Evolutionary conservation across 2,113 vertebrate genomes (phyloP), one percentile per base, ranked within the genome.

Genomic region (Entelurus aequoreus): DNA sequence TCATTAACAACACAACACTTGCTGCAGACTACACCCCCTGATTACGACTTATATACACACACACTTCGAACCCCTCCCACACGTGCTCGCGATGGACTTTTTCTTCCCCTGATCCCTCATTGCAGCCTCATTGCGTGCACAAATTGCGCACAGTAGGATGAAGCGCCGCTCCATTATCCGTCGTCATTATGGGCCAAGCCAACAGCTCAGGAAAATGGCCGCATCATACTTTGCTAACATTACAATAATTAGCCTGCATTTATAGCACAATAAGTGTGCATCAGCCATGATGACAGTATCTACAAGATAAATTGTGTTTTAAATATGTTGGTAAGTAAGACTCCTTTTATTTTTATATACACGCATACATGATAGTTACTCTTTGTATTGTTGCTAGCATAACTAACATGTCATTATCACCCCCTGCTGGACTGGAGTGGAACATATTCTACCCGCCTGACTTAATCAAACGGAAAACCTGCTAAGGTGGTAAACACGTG

Each of bases 211-310:
- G 53, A 57, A 57, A 44, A 44, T 44, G 55, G 55, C 40, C 55
- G 55, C 40, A 42, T 57, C 55, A 42, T 57, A 44, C 55, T 57
- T 57, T 57, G 55, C 55, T 57, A 57, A 57, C 55, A 42, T 57
- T 57, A 57, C 16, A 42, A 44, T 44, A 57, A 57, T 57, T 57
- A 57, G 55, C 19, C 38, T n/a, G n/a, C 55, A 38, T 54, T 54
- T 54, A 38, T 54, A 54, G 35, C 6, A 54, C 35, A 40, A 6
- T 57, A 44, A 57, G 19, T 21, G 38, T 13, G n/a, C 38, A 12
- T 44, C 38, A n/a, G 36, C 14, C 38, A 38, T 40, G 5, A 44
- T 9, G 38, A 57, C 10, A 16, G 44, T 44, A 21, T 19, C 44
- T 4, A 11, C n/a, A 44, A 57, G 55, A 57, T 57, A 6, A 42